Evolutionary conservation across 1,140 invertebrate species (phyloP), one percentile per base, ranked within the genome.

Genomic region (Acromyrmex charruanus): DNA sequence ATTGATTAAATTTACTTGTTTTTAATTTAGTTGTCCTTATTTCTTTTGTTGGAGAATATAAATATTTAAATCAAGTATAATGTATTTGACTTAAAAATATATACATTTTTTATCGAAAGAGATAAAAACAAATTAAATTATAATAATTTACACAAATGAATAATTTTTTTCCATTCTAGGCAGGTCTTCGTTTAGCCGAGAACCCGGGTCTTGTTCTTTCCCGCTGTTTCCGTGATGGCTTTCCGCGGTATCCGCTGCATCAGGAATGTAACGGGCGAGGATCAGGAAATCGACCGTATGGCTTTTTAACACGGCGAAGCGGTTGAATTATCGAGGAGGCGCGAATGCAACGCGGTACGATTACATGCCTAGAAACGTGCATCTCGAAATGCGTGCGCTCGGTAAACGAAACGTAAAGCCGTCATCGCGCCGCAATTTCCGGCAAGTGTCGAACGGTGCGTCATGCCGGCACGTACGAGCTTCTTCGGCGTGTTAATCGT

Each of bases 261-360:
- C 25, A 25, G 85, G 85, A 87, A 89, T 90, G 85, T 87, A 89
- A 90, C 75, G 88, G 85, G 12, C 65, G 35, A 55, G 28, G 71
- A 74, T 85, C 74, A 75, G 87, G 88, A 92, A 89, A 86, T 91
- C 89, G 65, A 53, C 61, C 21, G 63, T 58, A 86, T 81, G 31
- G 74, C 85, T 82, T 81, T 85, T 89, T 61, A 14, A 35, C 71
- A 59, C 35, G 14, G 49, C 14, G 25, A 25, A 59, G 61, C 82
- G 21, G 14, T 21, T 89, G 77, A 88, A 81, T 81, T 86, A 35
- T 82, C n/a, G 28, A 28, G 77, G 28, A 82, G 68, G 53, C 79
- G 53, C 65, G 79, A 55, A 71, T 49, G 53, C 53, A 69, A 44
- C 66, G 53, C 80, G 53, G 53, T 31, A 68, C 80, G 53, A 59